Conservation (phyloP, 2,797 vertebrate species). For the Eupleurogrammus muticus region DNA sequence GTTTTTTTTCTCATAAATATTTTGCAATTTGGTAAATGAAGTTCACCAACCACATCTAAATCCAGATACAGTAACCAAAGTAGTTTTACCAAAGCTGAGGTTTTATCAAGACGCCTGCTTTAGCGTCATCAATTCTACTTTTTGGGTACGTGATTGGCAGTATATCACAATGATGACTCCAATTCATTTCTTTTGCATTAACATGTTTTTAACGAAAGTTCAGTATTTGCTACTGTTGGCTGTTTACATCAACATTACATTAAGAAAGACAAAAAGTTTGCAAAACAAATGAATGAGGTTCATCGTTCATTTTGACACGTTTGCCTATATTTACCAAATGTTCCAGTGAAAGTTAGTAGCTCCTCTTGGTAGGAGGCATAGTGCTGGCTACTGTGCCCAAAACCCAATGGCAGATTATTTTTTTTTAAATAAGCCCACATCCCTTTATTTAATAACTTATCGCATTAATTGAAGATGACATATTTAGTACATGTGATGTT, state of each 20-base stretch:
- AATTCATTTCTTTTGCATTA: not conserved
- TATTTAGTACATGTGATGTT: not conserved
- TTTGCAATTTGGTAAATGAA: constrained; percentile 8
- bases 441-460: not conserved
- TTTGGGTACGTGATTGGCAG: not conserved
- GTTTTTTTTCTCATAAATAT: not conserved
- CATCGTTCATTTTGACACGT: constrained; percentile 1
- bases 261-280: not conserved
- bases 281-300: not conserved
- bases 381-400: constrained; percentile 33
- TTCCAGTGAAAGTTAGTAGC: not conserved
- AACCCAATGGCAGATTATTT: not conserved
- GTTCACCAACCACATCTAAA: not conserved
- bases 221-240: not conserved
- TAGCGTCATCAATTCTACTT: not conserved
- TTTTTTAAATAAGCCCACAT: not conserved
- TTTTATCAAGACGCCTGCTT: not conserved
- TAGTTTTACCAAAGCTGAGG: not conserved
- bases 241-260: not conserved
- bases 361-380: not conserved
- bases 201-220: not conserved
- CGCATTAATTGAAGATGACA: not conserved
- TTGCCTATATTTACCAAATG: not conserved
- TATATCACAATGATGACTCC: not conserved
- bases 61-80: not conserved